These are phyloP conservation scores for Saccopteryx bilineata DNA, from an alignment of 2,113 vertebrate genomes.

Conservation along the genomic window DNA sequence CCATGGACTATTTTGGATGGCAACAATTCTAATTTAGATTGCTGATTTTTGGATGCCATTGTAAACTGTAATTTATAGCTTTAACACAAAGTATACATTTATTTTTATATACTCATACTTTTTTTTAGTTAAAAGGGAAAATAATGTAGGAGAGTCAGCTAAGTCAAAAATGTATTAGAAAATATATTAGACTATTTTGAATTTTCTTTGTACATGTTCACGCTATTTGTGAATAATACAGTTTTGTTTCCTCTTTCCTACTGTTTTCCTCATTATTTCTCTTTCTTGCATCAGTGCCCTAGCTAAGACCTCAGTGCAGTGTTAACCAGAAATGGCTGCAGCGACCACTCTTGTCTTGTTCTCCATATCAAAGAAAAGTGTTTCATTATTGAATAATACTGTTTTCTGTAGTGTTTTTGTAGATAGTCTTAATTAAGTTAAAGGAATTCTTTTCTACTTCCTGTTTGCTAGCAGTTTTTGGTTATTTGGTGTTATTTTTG, in stretches of 20 bases:
- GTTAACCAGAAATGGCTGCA: not conserved
- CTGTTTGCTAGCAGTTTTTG: not conserved
- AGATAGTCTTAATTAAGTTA: not conserved
- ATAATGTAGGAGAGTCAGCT: not conserved
- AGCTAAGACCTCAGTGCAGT: not conserved
- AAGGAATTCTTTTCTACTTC: not conserved
- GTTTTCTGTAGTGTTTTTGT: not conserved
- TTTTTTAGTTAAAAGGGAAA: not conserved
- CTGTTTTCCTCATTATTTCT: not conserved
- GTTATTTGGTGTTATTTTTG: not conserved
- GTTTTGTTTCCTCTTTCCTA: not conserved
- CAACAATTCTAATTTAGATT: not conserved
- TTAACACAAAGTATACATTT: not conserved
- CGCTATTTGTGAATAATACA: not conserved
- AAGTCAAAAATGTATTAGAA: not conserved
- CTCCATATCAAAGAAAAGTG: not conserved
- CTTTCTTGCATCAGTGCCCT: not conserved
- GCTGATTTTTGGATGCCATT: not conserved
- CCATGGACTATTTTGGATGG: not conserved
- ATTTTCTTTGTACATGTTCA: not conserved
- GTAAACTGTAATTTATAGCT: not conserved
- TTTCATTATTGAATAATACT: not conserved
- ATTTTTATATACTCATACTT: not conserved
- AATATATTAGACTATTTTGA: not conserved
- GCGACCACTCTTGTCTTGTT: not conserved